Conservation (phyloP, 2,888 invertebrate species). For the Eilema griseolum region DNA sequence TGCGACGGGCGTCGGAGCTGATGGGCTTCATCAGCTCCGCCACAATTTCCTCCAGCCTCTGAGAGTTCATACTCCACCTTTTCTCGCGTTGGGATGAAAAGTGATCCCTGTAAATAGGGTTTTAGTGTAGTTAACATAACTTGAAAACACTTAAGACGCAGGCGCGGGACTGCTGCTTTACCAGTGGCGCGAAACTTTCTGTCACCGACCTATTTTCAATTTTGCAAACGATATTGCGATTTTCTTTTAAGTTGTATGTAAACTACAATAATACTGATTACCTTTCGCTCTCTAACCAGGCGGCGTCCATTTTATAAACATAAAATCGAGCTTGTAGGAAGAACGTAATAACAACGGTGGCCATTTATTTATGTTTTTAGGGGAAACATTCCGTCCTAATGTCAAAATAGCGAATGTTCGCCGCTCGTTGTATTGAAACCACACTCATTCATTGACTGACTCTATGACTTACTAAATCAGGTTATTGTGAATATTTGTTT, state of each 20-base stretch:
- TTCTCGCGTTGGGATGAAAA: slow-evolving; percentile 68
- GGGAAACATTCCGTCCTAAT: slow-evolving; percentile 75
- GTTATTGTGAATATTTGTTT: background rate
- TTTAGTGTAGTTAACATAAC: slow-evolving; percentile 75
- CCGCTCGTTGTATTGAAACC: slow-evolving; percentile 58
- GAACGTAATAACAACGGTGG: slow-evolving; percentile 84
- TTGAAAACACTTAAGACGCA: slow-evolving; percentile 60
- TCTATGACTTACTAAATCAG: slow-evolving; percentile 44
- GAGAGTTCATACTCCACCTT: slow-evolving; percentile 82
- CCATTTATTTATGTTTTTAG: slow-evolving; percentile 85
- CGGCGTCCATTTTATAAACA: slow-evolving; percentile 84
- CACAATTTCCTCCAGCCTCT: slow-evolving; percentile 78
- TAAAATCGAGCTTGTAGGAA: slow-evolving; percentile 74
- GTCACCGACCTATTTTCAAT: slow-evolving; percentile 72
- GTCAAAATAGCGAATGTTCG: slow-evolving; percentile 63
- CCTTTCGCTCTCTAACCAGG: slow-evolving; percentile 69
- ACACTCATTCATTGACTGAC: slow-evolving; percentile 39
- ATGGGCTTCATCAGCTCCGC: slow-evolving; percentile 81
- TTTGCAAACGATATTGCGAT: slow-evolving; percentile 54
- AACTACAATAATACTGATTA: slow-evolving; percentile 48
- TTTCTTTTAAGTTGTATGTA: slow-evolving; percentile 8
- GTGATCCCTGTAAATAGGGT: slow-evolving; percentile 74
- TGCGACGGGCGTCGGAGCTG: slow-evolving; percentile 73
- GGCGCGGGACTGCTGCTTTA: slow-evolving; percentile 51
- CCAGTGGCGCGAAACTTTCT: slow-evolving; percentile 81